Evolutionary conservation across 2,888 invertebrate species (phyloP).

Genomic region (Heliconius hortense): DNA sequence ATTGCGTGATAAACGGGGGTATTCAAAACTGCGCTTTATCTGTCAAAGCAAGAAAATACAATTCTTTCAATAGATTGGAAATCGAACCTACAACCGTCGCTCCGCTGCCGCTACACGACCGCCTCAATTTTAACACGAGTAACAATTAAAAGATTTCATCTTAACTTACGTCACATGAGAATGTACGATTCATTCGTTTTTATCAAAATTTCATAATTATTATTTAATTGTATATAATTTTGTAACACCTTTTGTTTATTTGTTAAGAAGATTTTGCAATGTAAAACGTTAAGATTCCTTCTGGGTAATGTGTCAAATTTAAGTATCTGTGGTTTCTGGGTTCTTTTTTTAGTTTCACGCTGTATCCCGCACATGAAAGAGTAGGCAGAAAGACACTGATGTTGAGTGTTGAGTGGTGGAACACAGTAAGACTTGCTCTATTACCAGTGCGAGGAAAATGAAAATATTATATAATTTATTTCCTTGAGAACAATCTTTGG

Average conservation of each 20-base stretch:
- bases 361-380: too few species aligned
- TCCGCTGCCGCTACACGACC: background rate
- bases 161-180: slow-evolving; percentile 36
- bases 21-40: too few species aligned
- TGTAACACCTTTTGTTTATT: slow-evolving; percentile 15
- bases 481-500: too few species aligned
- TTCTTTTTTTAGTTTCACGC: background rate
- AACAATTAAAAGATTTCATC: slow-evolving; percentile 39
- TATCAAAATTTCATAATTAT: slow-evolving; percentile 33
- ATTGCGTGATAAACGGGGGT: background rate
- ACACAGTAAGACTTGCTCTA: too few species aligned
- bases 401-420: too few species aligned
- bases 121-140: slow-evolving; percentile 28
- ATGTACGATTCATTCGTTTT: slow-evolving; percentile 32
- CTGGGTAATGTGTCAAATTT: background rate
- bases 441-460: too few species aligned
- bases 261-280: background rate
- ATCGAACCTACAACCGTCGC: background rate
- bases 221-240: slow-evolving; percentile 22
- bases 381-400: background rate
- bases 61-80: background rate
- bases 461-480: too few species aligned
- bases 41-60: background rate
- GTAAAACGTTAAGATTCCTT: background rate
- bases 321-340: background rate